A percentile compares a stretch with the other conserved stretches of the same genome.
Conservation (phyloP, 2,113 vertebrate genomes). For the Megaceryle torquata region DNA sequence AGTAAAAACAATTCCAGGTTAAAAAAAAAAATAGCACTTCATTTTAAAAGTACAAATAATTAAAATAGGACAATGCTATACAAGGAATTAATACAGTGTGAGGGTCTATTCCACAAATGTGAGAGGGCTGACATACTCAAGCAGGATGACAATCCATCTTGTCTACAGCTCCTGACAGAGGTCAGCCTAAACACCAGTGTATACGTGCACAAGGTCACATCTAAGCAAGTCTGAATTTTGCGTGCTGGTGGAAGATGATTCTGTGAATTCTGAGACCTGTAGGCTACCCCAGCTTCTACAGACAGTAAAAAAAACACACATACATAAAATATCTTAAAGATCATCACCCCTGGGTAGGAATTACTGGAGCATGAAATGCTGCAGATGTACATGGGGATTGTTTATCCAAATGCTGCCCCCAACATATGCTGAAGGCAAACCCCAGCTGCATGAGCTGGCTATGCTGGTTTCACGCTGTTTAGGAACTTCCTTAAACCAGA, state of each 20-base stretch:
- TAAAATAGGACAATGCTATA: not conserved
- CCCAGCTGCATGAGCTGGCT: not conserved
- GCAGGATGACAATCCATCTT: not conserved
- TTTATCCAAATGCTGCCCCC: not conserved
- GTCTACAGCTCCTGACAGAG: not conserved
- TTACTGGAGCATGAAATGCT: constrained; percentile 54
- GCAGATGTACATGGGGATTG: not conserved
- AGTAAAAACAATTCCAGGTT: not conserved
- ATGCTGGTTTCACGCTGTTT: not conserved
- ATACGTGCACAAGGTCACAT: not conserved
- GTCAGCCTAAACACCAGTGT: not conserved
- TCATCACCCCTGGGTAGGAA: not conserved
- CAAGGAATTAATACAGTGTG: not conserved
- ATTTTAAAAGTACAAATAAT: not conserved
- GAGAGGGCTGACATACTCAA: not conserved
- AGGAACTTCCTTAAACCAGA: not conserved
- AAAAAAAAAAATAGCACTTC: not conserved
- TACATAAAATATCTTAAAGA: not conserved
- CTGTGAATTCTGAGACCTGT: not conserved
- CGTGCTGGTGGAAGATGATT: not conserved
- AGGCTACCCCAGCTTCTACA: not conserved
- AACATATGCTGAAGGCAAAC: not conserved
- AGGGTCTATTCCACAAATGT: not conserved
- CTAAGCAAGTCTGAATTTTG: not conserved
- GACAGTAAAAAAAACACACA: not conserved